These are phyloP conservation scores for Hemaris fuciformis DNA, from an alignment of 2,888 invertebrate genomes.

Conservation along the genomic window DNA sequence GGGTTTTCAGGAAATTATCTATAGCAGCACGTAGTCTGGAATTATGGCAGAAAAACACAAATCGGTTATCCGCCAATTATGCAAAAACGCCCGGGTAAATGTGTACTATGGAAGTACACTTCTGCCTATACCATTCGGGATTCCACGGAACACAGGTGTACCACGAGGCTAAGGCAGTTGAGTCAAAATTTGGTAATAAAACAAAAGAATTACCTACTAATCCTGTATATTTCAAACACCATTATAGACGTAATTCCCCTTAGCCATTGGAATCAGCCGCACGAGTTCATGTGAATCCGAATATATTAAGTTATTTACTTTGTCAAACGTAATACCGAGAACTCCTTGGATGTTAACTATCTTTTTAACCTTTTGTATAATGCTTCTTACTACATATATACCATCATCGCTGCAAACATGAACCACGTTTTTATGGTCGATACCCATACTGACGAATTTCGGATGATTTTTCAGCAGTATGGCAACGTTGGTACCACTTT, in stretches of 20 bases:
- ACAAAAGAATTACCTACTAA: background rate
- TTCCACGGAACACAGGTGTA: too few species aligned
- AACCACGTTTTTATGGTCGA: conserved; percentile 53
- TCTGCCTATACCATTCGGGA: too few species aligned
- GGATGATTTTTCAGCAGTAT: conserved; percentile 47
- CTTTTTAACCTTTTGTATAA: conserved; percentile 53
- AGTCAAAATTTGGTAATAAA: background rate
- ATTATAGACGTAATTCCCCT: background rate
- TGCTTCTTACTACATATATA: conserved; percentile 54
- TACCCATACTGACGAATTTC: conserved; percentile 54
- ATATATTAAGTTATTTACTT: conserved; percentile 59
- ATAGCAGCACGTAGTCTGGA: too few species aligned
- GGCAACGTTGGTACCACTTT: conserved; percentile 29
- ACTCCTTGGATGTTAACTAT: conserved; percentile 55
- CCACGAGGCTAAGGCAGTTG: too few species aligned
- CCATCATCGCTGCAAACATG: conserved; percentile 64
- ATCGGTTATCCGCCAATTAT: too few species aligned
- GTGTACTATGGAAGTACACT: too few species aligned
- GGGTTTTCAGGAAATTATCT: too few species aligned
- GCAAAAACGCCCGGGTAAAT: too few species aligned
- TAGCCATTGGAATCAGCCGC: conserved; percentile 41
- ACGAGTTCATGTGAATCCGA: conserved; percentile 62
- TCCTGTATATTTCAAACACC: background rate
- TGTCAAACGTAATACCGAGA: conserved; percentile 62
- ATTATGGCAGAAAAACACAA: too few species aligned